A percentile compares a stretch with the other conserved stretches of the same genome.
These are phyloP conservation scores for Nomada lathburiana DNA, from an alignment of 2,888 invertebrate species.

Conservation along the genomic window DNA sequence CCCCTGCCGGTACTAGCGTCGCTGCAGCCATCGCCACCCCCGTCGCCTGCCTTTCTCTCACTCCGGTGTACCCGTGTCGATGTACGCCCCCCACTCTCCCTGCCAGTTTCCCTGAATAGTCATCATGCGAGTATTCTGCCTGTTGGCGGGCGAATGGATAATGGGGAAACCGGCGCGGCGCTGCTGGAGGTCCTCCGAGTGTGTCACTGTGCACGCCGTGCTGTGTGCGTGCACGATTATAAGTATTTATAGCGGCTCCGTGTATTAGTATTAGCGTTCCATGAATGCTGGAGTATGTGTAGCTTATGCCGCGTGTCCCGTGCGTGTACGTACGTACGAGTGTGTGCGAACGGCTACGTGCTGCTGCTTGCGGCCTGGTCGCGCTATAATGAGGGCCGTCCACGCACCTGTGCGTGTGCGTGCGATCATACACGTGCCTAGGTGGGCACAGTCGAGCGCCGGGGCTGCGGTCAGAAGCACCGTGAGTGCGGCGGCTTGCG, in stretches of 20 bases:
- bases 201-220: slow-evolving; percentile 60
- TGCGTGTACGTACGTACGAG: slow-evolving; percentile 14
- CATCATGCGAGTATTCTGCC: slow-evolving; percentile 78
- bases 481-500: slow-evolving; percentile 69
- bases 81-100: slow-evolving; percentile 53
- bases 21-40: slow-evolving; percentile 48
- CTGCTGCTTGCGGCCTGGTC: slow-evolving; percentile 47
- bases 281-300: slow-evolving; percentile 26
- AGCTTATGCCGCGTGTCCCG: slow-evolving; percentile 42
- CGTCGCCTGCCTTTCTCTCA: slow-evolving; percentile 53
- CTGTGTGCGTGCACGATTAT: slow-evolving; percentile 50
- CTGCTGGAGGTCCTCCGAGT: slow-evolving; percentile 62
- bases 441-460: slow-evolving; percentile 69
- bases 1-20: slow-evolving; percentile 60
- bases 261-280: slow-evolving; percentile 28
- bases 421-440: slow-evolving; percentile 27
- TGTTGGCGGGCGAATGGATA: slow-evolving; percentile 78
- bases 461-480: slow-evolving; percentile 73
- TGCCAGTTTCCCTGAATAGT: slow-evolving; percentile 78
- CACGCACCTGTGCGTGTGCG: slow-evolving; percentile 63
- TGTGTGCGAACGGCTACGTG: slow-evolving; percentile 25
- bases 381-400: slow-evolving; percentile 54
- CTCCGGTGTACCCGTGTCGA: slow-evolving; percentile 40
- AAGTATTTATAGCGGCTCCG: slow-evolving; percentile 61
- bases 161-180: slow-evolving; percentile 73